A percentile compares a stretch with the other conserved stretches of the same genome.
These are phyloP conservation scores for Drosophila bifasciata DNA, from an alignment of 1,140 invertebrate genomes.

Conservation along the genomic window DNA sequence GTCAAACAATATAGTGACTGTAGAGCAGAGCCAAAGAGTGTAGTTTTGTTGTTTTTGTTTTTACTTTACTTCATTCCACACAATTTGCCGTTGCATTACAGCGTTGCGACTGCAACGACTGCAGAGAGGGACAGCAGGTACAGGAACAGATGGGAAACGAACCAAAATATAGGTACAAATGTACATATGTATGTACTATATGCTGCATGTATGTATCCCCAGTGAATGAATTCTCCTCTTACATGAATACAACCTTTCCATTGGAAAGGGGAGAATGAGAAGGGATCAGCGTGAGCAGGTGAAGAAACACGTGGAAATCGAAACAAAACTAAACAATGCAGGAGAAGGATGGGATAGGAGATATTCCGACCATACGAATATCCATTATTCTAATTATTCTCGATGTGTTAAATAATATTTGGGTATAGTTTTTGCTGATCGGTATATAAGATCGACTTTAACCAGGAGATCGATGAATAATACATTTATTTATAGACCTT, in stretches of 20 bases:
- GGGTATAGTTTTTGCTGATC: too few species aligned
- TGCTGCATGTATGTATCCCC: conserved; percentile 6
- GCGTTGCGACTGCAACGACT: neutral
- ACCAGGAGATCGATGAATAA: too few species aligned
- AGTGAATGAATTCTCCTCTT: conserved; percentile 24
- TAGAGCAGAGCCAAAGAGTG: neutral
- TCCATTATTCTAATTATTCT: too few species aligned
- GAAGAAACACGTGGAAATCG: too few species aligned
- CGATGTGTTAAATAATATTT: too few species aligned
- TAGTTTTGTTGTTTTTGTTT: too few species aligned
- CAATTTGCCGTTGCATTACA: conserved; percentile 30
- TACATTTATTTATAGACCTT: too few species aligned
- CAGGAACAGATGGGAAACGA: conserved; percentile 12
- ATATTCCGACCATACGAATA: too few species aligned
- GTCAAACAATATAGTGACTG: conserved; percentile 13
- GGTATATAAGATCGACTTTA: too few species aligned
- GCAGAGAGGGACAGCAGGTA: conserved; percentile 29
- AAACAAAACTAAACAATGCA: neutral
- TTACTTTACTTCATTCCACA: conserved; percentile 34
- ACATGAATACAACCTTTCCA: conserved; percentile 35
- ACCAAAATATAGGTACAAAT: neutral
- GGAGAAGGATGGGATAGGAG: too few species aligned
- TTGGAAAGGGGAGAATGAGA: neutral
- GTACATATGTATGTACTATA: neutral
- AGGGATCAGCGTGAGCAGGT: neutral